Conservation (phyloP, 2,797 vertebrate species). For the Gouania willdenowi region DNA sequence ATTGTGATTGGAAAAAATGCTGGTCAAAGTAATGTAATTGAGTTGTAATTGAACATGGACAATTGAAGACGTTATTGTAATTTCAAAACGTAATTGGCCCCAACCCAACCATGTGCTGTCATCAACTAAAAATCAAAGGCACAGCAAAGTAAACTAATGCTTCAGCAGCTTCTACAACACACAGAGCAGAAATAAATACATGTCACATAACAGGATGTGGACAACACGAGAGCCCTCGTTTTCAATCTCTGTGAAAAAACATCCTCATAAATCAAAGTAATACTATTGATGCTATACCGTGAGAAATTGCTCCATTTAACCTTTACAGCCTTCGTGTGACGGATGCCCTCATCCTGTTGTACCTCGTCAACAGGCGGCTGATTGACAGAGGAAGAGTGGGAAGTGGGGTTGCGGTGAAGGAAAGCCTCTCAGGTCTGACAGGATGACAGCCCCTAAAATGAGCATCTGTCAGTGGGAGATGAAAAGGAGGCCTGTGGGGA, state of each 20-base stretch:
- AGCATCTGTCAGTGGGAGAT: constrained; percentile 62
- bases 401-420: constrained; percentile 28
- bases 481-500: constrained; percentile 43
- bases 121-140: too few species aligned
- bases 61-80: too few species aligned
- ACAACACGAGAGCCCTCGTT: background rate
- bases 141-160: too few species aligned
- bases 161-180: background rate
- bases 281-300: background rate
- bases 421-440: constrained; percentile 64
- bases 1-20: too few species aligned
- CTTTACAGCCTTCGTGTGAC: constrained; percentile 32
- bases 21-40: too few species aligned
- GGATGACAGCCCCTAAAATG: constrained; percentile 64
- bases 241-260: constrained; percentile 9
- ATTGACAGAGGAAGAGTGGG: constrained; percentile 38
- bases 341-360: constrained; percentile 20
- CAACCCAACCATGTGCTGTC: too few species aligned
- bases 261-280: constrained; percentile 33
- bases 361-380: constrained; percentile 29
- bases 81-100: too few species aligned
- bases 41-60: too few species aligned
- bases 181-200: constrained; percentile 2
- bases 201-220: constrained; percentile 6
- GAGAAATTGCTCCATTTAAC: constrained; percentile 52